These are phyloP conservation scores for Phalacrocorax brasilianus DNA, from an alignment of 2,113 vertebrate genomes.

Conservation along the genomic window DNA sequence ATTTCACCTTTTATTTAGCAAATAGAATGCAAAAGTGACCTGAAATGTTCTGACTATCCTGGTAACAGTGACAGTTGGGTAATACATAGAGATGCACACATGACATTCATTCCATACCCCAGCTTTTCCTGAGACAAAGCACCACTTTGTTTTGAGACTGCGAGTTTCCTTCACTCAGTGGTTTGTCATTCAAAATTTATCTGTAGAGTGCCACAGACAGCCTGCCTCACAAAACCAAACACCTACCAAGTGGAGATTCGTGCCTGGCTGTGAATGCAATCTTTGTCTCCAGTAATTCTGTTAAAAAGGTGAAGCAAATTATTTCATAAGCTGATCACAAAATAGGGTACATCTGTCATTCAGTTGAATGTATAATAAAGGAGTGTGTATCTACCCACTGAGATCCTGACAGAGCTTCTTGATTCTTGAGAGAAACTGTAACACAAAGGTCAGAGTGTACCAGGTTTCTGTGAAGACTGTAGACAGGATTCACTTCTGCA, in stretches of 20 bases:
- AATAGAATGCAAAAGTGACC: not conserved
- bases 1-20: not conserved
- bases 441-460: not conserved
- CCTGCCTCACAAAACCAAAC: not conserved
- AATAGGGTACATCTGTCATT: not conserved
- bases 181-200: not conserved
- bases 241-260: not conserved
- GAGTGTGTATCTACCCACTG: not conserved
- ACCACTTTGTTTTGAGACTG: not conserved
- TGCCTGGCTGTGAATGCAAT: not conserved
- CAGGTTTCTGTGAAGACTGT: not conserved
- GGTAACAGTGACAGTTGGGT: not conserved
- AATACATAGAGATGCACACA: not conserved
- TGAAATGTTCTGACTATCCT: not conserved
- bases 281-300: not conserved
- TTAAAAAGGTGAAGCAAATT: not conserved
- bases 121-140: not conserved
- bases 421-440: not conserved
- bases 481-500: not conserved
- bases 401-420: not conserved
- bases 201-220: not conserved
- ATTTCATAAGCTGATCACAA: not conserved
- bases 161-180: not conserved
- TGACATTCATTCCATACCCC: not conserved
- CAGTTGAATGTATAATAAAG: not conserved